Percentiles rank a stretch among this genome's conserved stretches.
These are phyloP conservation scores for Aradophagus sp. DNA, from an alignment of 1,140 invertebrate species.

Conservation along the genomic window DNA sequence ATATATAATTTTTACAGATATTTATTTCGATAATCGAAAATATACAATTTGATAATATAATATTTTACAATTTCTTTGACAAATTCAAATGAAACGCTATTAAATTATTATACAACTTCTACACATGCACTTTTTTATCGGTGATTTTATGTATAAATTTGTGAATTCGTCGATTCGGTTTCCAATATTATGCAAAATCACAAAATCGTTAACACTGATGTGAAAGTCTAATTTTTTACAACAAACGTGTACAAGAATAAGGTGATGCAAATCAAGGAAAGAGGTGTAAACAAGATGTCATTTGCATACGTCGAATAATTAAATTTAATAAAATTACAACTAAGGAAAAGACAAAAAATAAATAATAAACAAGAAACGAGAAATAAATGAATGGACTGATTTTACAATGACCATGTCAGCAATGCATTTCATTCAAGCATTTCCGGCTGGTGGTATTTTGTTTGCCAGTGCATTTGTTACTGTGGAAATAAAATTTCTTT, in stretches of 20 bases:
- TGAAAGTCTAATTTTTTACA: constrained; percentile 41
- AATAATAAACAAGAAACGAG: no score
- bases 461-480: background rate
- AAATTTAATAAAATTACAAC: constrained; percentile 2
- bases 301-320: no score
- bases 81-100: constrained; percentile 1
- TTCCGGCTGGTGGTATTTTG: background rate
- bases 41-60: constrained; percentile 38
- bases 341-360: background rate
- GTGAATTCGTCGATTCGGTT: constrained; percentile 29
- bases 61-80: constrained; percentile 39
- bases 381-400: constrained; percentile 30
- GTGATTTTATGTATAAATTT: constrained; percentile 32
- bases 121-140: constrained; percentile 18
- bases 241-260: constrained; percentile 3
- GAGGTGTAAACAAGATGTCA: no score
- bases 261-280: no score
- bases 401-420: constrained; percentile 16
- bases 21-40: constrained; percentile 18
- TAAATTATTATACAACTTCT: constrained; percentile 38
- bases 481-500: no score
- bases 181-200: constrained; percentile 7
- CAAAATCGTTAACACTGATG: constrained; percentile 17
- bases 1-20: constrained; percentile 29
- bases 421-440: constrained; percentile 24